Percentiles rank a stretch among this genome's conserved stretches.
Conservation (phyloP, 1,140 invertebrate species). For the Ditylenchus dipsaci region DNA sequence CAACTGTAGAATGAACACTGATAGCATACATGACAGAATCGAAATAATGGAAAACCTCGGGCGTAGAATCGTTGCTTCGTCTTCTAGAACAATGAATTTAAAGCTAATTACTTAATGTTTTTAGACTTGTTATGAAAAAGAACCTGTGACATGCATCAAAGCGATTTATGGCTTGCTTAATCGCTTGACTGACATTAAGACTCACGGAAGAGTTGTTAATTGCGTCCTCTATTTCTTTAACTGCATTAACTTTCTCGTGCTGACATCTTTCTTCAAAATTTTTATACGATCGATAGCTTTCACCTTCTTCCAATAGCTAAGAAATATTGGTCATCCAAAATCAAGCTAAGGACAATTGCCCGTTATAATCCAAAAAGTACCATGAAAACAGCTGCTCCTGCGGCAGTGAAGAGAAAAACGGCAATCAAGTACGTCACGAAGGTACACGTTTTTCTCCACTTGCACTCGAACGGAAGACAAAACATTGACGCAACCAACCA, state of each 20-base stretch:
- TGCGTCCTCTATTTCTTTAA: neutral
- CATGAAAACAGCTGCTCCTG: no score
- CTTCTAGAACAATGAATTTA: neutral
- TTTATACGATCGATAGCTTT: neutral
- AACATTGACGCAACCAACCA: no score
- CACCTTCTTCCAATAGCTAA: neutral
- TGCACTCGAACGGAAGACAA: no score
- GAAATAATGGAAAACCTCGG: neutral
- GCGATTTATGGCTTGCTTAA: neutral
- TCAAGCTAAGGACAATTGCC: no score
- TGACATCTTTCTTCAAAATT: neutral
- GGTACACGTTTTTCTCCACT: no score
- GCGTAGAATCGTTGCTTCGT: neutral
- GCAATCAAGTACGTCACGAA: no score
- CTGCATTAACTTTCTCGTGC: neutral
- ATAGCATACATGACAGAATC: neutral
- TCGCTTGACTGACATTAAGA: neutral
- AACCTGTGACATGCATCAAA: neutral
- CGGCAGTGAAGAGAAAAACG: no score
- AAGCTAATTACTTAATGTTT: neutral
- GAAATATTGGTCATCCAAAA: neutral
- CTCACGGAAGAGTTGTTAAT: neutral
- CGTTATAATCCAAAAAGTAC: no score
- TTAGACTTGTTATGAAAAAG: neutral
- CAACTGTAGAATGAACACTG: neutral